Evolutionary conservation across 1,140 invertebrate genomes (phyloP), one percentile per base, ranked within the genome.

Genomic region (Eufriesea mexicana): DNA sequence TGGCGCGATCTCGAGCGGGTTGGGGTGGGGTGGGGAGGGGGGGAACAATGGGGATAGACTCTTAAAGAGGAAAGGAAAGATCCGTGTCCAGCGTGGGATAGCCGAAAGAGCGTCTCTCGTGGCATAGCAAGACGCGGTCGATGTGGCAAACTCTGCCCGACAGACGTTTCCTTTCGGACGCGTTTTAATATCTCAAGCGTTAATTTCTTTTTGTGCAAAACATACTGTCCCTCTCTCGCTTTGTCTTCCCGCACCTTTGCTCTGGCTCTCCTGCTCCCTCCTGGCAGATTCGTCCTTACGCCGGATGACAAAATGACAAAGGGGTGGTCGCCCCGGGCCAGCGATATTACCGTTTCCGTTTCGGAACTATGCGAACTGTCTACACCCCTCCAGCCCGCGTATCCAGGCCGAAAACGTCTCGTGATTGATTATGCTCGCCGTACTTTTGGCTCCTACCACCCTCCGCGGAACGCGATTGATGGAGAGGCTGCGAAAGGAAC

Each of bases 281-380:
- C 66, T n/a, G 66, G 70, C 71, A 75, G 77, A 64, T 84, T 84
- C 78, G 84, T 88, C 85, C 80, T 89, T 90, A 89, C 83, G 87
- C 85, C 85, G 79, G 87, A 91, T 92, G 93, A 94, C 92, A 93
- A 93, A 93, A 93, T 94, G 92, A 94, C 92, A 94, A 93, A 93
- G 90, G 92, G 91, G 90, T 91, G 91, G 90, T 92, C 88, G 92
- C 92, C 89, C 86, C 89, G 68, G 92, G 92, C 90, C 89, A 91
- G 91, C 91, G 91, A 93, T 94, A 94, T 93, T 93, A 93, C 93
- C 92, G 89, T 92, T 93, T 93, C 90, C 92, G 91, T 92, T 92
- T 91, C 83, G 90, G 89, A 94, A 93, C 90, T 93, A 93, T 92
- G 92, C 91, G 89, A 89, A 86, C 90, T 89, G 90, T 92, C 90